Evolutionary conservation across 2,797 vertebrate genomes (phyloP), one percentile per base, ranked within the genome.

Genomic region (Sebastes minor): DNA sequence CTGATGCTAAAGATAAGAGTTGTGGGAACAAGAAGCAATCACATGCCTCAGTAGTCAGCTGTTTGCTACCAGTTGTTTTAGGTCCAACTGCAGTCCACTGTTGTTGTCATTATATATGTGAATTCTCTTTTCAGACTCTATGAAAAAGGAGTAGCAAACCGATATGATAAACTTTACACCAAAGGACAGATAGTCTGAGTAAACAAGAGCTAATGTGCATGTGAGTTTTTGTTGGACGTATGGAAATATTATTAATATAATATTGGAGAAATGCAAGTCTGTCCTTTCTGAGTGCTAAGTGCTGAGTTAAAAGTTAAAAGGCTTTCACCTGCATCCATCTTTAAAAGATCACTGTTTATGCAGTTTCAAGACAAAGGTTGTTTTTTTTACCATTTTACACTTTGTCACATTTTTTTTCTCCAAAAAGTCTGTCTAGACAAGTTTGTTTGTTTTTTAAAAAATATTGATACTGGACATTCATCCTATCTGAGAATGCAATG

Each of bases 1-100:
- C 20, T 70, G 74, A 28, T 78, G 72, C 23, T 73, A 27, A 27
- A 82, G 64, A 80, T 76, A 73, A 73, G 53, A 76, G 73, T 7
- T 56, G 56, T 30, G 12, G 42, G 66, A 57, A 79, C 32, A 79
- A 46, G 9, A 61, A 64, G 32, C 18, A 30, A 18, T 60, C 20
- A 27, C 25, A 42, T 6, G 30, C 28, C 71, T 72, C 64, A 75
- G 42, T 35, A 59, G 69, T 49, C 53, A 71, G 62, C n/a, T 42
- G 18, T 42, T 71, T 3, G 11, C 30, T 49, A 12, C 8, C 18
- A 69, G 33, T 10, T 57, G 16, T 20, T 66, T 53, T 38, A 42
- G 23, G 5, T 27, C n/a, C 4, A 63, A 12, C 16, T 28, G 2
- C 16, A 13, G 49, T 38, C 14, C 12, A 28, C n/a, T 63, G n/a